These are phyloP conservation scores for Hylaeus volcanicus DNA, from an alignment of 1,140 invertebrate genomes.

Conservation along the genomic window DNA sequence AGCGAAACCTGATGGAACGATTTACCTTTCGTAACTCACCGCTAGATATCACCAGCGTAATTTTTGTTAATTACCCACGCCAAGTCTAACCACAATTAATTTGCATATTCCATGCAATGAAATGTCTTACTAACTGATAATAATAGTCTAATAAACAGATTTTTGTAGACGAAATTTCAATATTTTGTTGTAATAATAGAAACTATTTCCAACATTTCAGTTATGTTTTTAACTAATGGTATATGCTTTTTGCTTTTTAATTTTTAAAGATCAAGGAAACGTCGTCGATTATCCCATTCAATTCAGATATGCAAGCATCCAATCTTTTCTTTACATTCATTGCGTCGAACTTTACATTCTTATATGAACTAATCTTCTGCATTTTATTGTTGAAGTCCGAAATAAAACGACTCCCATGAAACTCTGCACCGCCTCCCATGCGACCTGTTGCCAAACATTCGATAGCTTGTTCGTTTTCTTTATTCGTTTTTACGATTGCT, in stretches of 20 bases:
- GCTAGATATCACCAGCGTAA: too few species aligned
- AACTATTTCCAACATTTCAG: too few species aligned
- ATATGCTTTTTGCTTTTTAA: not conserved
- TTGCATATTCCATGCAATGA: not conserved
- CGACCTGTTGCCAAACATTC: not conserved
- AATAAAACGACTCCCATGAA: not conserved
- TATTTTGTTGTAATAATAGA: not conserved
- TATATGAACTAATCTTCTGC: constrained; percentile 8
- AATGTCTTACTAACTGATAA: constrained; percentile 23
- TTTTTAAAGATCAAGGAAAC: constrained; percentile 27
- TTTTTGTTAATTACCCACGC: too few species aligned
- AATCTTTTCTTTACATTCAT: constrained; percentile 47
- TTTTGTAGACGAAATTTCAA: not conserved
- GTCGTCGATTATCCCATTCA: constrained; percentile 61
- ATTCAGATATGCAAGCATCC: constrained; percentile 52
- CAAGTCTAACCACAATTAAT: too few species aligned
- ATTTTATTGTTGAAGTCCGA: constrained; percentile 7
- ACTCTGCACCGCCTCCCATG: constrained; percentile 13
- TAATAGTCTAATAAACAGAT: not conserved
- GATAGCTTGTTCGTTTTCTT: not conserved
- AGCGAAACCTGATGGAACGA: too few species aligned
- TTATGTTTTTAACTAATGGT: not conserved
- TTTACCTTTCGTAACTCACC: too few species aligned
- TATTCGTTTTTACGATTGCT: not conserved
- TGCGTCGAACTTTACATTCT: not conserved